Percentiles rank a stretch among this genome's conserved stretches.
phyloP scores from a whole-genome alignment of 2,113 vertebrate species.

The Sylvietta virens region DNA sequence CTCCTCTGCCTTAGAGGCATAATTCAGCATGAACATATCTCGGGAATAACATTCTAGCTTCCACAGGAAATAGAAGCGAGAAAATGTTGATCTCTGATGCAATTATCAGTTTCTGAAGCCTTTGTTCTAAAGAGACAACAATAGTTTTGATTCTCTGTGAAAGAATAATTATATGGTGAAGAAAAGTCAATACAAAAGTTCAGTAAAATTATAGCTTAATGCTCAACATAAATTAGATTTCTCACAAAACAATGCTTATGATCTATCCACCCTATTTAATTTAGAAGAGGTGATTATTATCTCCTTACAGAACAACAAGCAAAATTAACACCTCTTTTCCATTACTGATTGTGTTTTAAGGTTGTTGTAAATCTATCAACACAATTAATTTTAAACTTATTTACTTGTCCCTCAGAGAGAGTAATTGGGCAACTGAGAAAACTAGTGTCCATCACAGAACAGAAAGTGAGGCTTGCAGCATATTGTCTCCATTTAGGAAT shows the following conservation, averaged over 20 bases:
- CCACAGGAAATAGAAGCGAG: background rate
- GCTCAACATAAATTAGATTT: constrained; percentile 65
- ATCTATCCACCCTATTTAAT: constrained; percentile 33
- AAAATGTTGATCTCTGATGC: constrained; percentile 37
- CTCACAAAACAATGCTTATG: constrained; percentile 41
- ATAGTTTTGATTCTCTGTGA: constrained; percentile 61
- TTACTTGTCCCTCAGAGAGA: background rate
- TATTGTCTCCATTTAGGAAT: background rate
- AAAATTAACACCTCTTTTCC: constrained; percentile 39
- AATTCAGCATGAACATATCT: background rate
- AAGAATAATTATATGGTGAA: constrained; percentile 65
- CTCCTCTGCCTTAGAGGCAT: background rate
- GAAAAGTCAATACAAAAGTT: constrained; percentile 60
- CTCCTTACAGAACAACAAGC: constrained; percentile 15
- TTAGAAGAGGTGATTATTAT: constrained; percentile 56
- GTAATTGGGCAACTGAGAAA: background rate
- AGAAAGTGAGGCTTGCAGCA: background rate
- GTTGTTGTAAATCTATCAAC: constrained; percentile 23
- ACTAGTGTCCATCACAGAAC: background rate
- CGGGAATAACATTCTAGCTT: background rate
- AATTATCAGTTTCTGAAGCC: constrained; percentile 59
- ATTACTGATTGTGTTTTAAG: background rate
- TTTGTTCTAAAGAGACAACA: constrained; percentile 61
- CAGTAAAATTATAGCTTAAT: constrained; percentile 64
- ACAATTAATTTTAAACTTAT: constrained; percentile 11